Base-by-base conservation (phyloP, 2,113 vertebrate species). In the Tonatia bakeri region DNA sequence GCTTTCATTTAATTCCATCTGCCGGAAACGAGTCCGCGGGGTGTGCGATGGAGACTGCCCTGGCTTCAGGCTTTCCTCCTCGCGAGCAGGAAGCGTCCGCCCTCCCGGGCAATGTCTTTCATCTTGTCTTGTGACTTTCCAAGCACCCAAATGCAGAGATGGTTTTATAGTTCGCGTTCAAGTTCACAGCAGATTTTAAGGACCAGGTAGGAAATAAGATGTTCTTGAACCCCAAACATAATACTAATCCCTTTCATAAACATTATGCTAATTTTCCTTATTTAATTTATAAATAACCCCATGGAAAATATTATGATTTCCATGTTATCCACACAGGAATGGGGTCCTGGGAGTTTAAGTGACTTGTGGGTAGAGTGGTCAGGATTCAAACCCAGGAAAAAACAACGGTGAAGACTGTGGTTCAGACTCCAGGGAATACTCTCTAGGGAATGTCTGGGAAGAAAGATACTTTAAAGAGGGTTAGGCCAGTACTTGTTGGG, bases 1-100 rank as follows among this genome's bases (percentile, higher is more conserved):
- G 91, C 84, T 98, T 96, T 77, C 40, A 19, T 84, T 98, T 87
- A 94, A 82, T 89, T 72, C 95, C 93, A 94, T 92, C 96, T 83
- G 96, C 52, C 38, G 93, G 83, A 96, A 96, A 1, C 20, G 38
- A 89, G 70, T n/a, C 88, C 50, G 82, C 76, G 81, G 77, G 93
- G 92, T 76, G 36, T 54, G 76, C 19, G 94, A 91, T 47, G 96
- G 90, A 26, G 61, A 90, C 50, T 36, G 33, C 38, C 85, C 7
- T 0, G 96, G 80, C 96, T 94, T 94, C 61, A 45, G 80, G 88
- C 77, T 93, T 91, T 86, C 3, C 70, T 31, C 81, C 77, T 22
- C 33, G 64, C 24, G 8, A 69, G 91, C 43, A 28, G 3, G 33
- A 76, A 94, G 31, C 54, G 10, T 4, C 40, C 94, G 86, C 76